Conservation (phyloP, 2,113 vertebrate genomes). For the Cryptotis parvus region DNA sequence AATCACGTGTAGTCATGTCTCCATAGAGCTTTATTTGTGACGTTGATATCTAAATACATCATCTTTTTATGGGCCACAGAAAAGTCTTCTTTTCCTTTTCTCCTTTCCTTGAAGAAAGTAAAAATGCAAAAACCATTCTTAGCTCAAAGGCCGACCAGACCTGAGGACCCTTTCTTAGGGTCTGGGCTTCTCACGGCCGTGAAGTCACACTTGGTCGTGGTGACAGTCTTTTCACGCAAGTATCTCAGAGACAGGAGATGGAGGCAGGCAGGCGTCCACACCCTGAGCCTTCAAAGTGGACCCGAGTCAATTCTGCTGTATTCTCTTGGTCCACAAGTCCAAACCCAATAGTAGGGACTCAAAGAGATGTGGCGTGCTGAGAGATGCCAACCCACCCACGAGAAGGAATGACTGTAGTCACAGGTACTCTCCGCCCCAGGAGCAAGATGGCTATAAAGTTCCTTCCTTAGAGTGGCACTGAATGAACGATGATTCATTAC, state of each 20-base stretch:
- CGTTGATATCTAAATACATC: neutral
- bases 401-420: too few species aligned
- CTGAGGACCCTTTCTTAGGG: too few species aligned
- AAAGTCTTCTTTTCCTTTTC: neutral
- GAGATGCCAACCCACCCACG: too few species aligned
- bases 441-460: too few species aligned
- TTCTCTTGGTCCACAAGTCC: neutral
- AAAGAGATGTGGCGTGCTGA: neutral
- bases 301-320: neutral
- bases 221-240: neutral
- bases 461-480: too few species aligned
- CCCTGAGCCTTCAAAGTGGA: neutral
- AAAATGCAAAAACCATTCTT: neutral
- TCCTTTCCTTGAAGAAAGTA: neutral
- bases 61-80: constrained; percentile 1
- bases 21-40: neutral
- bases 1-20: neutral
- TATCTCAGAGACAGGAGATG: neutral
- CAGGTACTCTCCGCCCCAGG: too few species aligned
- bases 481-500: too few species aligned
- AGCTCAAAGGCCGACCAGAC: neutral
- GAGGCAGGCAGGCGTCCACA: neutral
- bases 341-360: neutral
- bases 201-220: neutral
- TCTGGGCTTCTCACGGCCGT: too few species aligned